Evolutionary conservation across 2,797 vertebrate genomes (phyloP).

Genomic region (Onychomys arenicola): DNA sequence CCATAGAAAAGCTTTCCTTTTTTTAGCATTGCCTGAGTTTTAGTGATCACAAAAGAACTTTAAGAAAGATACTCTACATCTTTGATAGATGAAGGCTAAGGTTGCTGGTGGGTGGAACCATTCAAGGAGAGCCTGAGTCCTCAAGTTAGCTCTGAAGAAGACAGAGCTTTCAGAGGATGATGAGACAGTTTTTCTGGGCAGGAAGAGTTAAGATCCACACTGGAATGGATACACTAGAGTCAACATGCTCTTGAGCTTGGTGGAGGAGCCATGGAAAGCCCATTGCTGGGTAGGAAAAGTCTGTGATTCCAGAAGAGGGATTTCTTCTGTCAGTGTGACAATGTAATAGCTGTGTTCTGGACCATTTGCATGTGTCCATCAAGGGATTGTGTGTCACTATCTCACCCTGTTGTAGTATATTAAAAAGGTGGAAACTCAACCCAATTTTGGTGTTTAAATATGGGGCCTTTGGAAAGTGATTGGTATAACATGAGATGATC

Average conservation of each 20-base stretch:
- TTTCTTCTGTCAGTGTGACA: not conserved
- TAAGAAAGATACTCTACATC: conserved; percentile 1
- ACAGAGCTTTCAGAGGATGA: not conserved
- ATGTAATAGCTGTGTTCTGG: not conserved
- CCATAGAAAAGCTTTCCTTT: not conserved
- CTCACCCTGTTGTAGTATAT: not conserved
- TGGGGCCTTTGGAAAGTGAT: not conserved
- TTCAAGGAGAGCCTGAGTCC: not conserved
- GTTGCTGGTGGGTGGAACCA: not conserved
- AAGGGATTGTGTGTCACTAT: not conserved
- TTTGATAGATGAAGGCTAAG: not conserved
- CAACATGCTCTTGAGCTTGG: not conserved
- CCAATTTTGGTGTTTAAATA: not conserved
- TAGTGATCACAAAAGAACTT: not conserved
- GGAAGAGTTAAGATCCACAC: not conserved
- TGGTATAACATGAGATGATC: not conserved
- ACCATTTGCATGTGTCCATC: not conserved
- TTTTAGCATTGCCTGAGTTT: not conserved
- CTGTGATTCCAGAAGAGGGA: not conserved
- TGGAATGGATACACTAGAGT: not conserved
- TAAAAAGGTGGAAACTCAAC: not conserved
- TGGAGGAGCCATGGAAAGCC: not conserved
- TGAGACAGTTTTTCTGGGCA: not conserved
- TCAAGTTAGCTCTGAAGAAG: not conserved
- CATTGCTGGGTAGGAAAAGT: not conserved